These are phyloP conservation scores for Cyprinodon variegatus DNA, from an alignment of 2,113 vertebrate species.

Conservation along the genomic window DNA sequence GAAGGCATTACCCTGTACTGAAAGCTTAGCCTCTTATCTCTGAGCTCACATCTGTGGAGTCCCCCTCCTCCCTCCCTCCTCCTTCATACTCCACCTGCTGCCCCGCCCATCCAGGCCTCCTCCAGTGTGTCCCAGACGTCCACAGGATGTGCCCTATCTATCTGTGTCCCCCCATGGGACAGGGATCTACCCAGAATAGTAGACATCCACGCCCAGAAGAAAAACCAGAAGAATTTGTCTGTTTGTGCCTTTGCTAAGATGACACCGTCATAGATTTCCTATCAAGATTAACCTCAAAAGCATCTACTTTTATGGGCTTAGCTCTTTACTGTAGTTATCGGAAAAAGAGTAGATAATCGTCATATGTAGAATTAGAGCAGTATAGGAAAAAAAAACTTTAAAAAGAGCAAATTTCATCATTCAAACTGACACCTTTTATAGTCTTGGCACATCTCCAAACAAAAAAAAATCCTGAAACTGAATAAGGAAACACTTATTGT, in stretches of 20 bases:
- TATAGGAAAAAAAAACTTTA: background rate
- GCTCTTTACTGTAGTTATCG: background rate
- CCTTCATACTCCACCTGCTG: slow-evolving; percentile 31
- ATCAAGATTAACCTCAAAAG: background rate
- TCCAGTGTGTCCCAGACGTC: slow-evolving; percentile 34
- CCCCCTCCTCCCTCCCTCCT: slow-evolving; percentile 38
- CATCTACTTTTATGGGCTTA: background rate
- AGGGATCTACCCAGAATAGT: slow-evolving; percentile 34
- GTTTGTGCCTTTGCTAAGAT: slow-evolving; percentile 37
- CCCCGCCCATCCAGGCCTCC: slow-evolving; percentile 44
- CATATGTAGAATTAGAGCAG: background rate
- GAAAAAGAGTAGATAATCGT: background rate
- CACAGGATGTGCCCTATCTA: slow-evolving; percentile 75
- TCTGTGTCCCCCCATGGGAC: slow-evolving; percentile 53
- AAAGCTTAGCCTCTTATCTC: slow-evolving; percentile 73
- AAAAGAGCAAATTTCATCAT: background rate
- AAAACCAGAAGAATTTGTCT: slow-evolving; percentile 56
- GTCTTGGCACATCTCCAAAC: no score
- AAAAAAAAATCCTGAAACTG: no score
- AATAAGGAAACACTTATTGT: no score
- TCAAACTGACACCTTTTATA: background rate
- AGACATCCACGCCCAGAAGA: slow-evolving; percentile 58
- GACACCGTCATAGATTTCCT: slow-evolving; percentile 2
- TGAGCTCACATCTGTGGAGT: slow-evolving; percentile 71
- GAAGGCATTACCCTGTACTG: slow-evolving; percentile 76